phyloP scores from a whole-genome alignment of 2,888 invertebrate species.

The Drosophila putrida region DNA sequence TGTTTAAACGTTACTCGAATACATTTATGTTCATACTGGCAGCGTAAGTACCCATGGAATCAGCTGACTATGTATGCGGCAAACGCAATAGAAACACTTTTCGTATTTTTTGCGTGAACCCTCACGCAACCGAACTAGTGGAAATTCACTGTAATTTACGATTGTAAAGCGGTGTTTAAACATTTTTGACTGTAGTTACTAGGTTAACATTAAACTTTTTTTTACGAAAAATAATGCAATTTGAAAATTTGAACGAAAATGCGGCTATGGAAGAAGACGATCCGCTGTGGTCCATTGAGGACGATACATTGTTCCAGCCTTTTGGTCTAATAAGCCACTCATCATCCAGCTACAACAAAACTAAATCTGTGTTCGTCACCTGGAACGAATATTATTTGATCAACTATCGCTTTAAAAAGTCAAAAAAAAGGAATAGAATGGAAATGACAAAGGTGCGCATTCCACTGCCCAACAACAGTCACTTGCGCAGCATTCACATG shows the following conservation, averaged over 20 bases:
- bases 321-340: constrained; percentile 80
- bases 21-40: too few species aligned
- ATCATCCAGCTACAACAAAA: constrained; percentile 71
- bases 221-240: constrained; percentile 33
- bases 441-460: constrained; percentile 77
- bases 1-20: too few species aligned
- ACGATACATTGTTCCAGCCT: constrained; percentile 82
- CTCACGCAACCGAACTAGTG: too few species aligned
- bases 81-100: too few species aligned
- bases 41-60: too few species aligned
- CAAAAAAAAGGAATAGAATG: constrained; percentile 52
- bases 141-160: too few species aligned
- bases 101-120: too few species aligned
- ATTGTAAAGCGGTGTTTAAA: too few species aligned
- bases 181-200: constrained; percentile 3
- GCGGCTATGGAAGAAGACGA: constrained; percentile 22
- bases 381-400: constrained; percentile 83
- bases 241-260: constrained; percentile 6
- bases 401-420: constrained; percentile 83
- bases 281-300: constrained; percentile 79
- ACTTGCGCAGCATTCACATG: constrained; percentile 74
- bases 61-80: too few species aligned
- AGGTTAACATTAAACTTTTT: constrained; percentile 30
- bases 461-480: constrained; percentile 52
- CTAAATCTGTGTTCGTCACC: constrained; percentile 80